These are phyloP conservation scores for Aricia artaxerxes DNA, from an alignment of 2,888 invertebrate genomes.

Conservation along the genomic window DNA sequence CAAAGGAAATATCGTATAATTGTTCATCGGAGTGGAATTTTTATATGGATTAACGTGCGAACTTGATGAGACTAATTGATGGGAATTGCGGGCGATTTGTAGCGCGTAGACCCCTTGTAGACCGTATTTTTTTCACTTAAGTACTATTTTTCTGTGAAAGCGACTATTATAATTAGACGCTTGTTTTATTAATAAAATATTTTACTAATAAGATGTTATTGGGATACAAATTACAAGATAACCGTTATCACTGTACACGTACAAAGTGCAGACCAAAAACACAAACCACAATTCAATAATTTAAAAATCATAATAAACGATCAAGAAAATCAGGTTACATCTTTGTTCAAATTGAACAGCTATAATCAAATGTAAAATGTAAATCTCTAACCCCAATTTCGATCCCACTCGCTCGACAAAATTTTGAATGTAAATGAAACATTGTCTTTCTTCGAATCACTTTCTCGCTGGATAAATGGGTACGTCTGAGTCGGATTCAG, in stretches of 20 bases:
- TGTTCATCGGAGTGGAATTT: not conserved
- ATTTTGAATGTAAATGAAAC: conserved; percentile 25
- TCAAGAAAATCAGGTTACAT: not conserved
- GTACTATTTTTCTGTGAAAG: not conserved
- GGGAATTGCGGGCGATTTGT: not conserved
- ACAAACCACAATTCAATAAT: not conserved
- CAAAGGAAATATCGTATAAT: conserved; percentile 19
- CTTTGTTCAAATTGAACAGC: conserved; percentile 7
- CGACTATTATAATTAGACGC: not conserved
- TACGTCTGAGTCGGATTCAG: conserved; percentile 20
- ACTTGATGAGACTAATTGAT: not conserved
- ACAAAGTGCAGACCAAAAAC: not conserved
- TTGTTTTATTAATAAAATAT: not conserved
- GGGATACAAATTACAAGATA: not conserved
- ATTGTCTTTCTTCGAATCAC: conserved; percentile 5
- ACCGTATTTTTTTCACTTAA: not conserved
- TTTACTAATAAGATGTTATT: not conserved
- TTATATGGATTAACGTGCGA: conserved; percentile 1
- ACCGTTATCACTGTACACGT: not conserved
- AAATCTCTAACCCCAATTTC: conserved; percentile 17
- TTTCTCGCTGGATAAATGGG: conserved; percentile 25
- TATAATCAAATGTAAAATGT: conserved; percentile 19
- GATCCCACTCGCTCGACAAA: conserved; percentile 14
- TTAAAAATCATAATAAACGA: not conserved
- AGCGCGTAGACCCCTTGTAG: not conserved